phyloP scores from a whole-genome alignment of 2,797 vertebrate genomes.

The Heteromormyrus szaboi region DNA sequence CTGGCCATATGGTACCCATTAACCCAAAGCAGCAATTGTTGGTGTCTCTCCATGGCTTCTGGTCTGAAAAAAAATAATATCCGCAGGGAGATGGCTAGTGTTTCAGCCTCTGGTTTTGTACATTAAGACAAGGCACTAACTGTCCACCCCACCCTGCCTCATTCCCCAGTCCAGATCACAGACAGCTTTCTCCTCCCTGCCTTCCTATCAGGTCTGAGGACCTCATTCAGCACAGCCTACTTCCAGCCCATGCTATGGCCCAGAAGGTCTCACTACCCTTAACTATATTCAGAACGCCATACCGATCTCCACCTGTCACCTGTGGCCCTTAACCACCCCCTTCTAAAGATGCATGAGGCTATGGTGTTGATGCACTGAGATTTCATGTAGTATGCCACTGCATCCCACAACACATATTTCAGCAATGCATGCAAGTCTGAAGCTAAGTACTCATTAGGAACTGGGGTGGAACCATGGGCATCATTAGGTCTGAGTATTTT shows the following conservation, averaged over 20 bases:
- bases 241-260: not conserved
- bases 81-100: not conserved
- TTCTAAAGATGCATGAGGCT: not conserved
- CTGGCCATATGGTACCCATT: slow-evolving; percentile 4
- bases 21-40: not conserved
- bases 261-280: not conserved
- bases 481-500: too few relatives aligned
- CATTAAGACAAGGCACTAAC: not conserved
- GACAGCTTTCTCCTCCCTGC: not conserved
- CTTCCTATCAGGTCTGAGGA: not conserved
- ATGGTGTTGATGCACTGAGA: not conserved
- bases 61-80: not conserved
- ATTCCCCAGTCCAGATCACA: not conserved
- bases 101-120: not conserved
- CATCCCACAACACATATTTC: not conserved
- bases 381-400: not conserved
- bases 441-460: not conserved
- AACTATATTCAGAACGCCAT: not conserved
- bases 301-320: not conserved
- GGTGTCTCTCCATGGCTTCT: not conserved
- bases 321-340: not conserved
- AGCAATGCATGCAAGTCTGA: not conserved
- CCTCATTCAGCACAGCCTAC: not conserved
- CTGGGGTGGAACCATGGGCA: not conserved
- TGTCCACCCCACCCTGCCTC: not conserved